Evolutionary conservation across 2,113 vertebrate species (phyloP).

Genomic region (Macquaria australasica): DNA sequence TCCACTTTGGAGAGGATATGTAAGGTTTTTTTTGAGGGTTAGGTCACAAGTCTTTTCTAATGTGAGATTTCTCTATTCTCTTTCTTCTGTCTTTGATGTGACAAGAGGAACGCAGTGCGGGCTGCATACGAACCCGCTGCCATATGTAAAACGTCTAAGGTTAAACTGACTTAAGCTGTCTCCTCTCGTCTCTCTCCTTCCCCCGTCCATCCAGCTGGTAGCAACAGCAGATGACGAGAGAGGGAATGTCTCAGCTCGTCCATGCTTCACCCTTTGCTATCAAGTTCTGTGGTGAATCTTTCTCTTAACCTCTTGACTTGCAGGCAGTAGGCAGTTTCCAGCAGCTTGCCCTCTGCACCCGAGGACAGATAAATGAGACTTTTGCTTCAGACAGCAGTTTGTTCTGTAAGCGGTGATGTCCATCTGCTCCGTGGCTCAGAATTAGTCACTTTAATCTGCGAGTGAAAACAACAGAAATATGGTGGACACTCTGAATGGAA

Average conservation of each 20-base stretch:
- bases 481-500: background rate
- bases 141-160: background rate
- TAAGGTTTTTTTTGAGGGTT: constrained; percentile 29
- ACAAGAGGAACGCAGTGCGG: background rate
- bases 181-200: background rate
- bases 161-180: constrained; percentile 4
- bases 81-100: background rate
- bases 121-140: background rate
- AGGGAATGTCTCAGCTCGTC: background rate
- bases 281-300: background rate
- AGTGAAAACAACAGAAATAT: background rate
- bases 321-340: background rate
- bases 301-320: constrained; percentile 15
- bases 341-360: background rate
- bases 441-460: background rate
- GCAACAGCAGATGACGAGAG: constrained; percentile 6
- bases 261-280: constrained; percentile 9
- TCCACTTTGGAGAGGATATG: background rate
- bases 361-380: background rate
- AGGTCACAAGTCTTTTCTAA: background rate
- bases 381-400: constrained; percentile 11
- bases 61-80: background rate
- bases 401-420: background rate
- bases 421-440: background rate
- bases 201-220: background rate